Conservation (phyloP, 1,140 invertebrate species). For the Cephus cinctus region DNA sequence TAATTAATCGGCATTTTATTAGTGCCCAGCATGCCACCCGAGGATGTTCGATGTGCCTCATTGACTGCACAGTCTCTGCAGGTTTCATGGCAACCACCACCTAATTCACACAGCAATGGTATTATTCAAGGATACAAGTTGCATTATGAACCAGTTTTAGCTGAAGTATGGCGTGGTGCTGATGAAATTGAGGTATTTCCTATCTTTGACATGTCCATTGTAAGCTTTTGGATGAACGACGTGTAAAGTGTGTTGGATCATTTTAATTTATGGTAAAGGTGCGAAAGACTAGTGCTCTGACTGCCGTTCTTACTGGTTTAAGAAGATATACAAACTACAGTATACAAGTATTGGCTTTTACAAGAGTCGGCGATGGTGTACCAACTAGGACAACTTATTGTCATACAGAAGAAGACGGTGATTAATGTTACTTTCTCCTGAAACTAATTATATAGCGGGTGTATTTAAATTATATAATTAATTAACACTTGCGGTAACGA, state of each 20-base stretch:
- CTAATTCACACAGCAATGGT: slow-evolving; percentile 73
- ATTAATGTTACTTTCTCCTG: not conserved
- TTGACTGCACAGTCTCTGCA: slow-evolving; percentile 74
- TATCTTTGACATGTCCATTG: too few species aligned
- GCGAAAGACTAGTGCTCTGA: slow-evolving; percentile 68
- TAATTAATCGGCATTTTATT: slow-evolving; percentile 23
- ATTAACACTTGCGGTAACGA: not conserved
- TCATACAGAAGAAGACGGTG: slow-evolving; percentile 81
- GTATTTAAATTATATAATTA: not conserved
- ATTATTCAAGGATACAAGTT: slow-evolving; percentile 82
- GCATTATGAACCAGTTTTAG: slow-evolving; percentile 66
- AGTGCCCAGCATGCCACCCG: slow-evolving; percentile 74
- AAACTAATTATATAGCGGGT: slow-evolving; percentile 1
- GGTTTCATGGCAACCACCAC: slow-evolving; percentile 83
- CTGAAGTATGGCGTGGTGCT: slow-evolving; percentile 58
- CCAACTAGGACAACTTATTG: slow-evolving; percentile 70
- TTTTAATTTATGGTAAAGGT: slow-evolving; percentile 27
- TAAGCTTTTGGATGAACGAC: too few species aligned
- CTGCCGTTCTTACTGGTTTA: slow-evolving; percentile 66
- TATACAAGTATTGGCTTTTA: slow-evolving; percentile 79
- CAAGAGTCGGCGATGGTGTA: slow-evolving; percentile 77
- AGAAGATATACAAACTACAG: slow-evolving; percentile 84
- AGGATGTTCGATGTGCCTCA: slow-evolving; percentile 70
- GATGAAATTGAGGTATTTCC: slow-evolving; percentile 67
- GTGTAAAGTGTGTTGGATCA: not conserved